Evolutionary conservation across 2,113 vertebrate genomes (phyloP), one percentile per base, ranked within the genome.

Genomic region (Syrmaticus mikado): DNA sequence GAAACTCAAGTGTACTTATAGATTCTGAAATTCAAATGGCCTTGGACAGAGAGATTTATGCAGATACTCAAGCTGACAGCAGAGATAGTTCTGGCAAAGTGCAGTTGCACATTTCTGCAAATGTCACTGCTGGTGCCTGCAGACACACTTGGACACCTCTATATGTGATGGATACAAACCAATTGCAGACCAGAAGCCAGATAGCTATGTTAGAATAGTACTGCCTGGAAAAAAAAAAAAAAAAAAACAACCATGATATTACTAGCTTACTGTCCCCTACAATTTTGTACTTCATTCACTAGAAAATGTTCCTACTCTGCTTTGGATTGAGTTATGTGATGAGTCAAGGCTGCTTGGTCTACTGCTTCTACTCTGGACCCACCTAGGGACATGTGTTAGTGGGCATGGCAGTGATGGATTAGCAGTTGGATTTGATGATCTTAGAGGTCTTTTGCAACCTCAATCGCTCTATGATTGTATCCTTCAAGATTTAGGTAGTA

Each of bases 1-100:
- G 41, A n/a, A 81, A 57, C 25, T 70, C 20, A 22, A 70, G 11
- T 0, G 0, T 25, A n/a, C 17, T 61, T 14, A 16, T 2, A 22
- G 30, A 36, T 50, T 57, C 64, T 83, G 55, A 81, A 89, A 70
- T 11, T 43, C 40, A 16, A 10, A 5, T 20, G 22, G 45, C 30
- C 50, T 72, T 52, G 36, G 64, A 74, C 73, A 43, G 25, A 90
- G 41, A 38, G 9, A 15, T 32, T 27, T 50, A 43, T 13, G 11
- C 70, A 86, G 40, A 71, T 21, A 24, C 53, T 91, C 70, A 81
- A 30, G 41, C 45, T 50, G 57, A n/a, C 6, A 58, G 55, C 10
- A 67, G 41, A 71, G 7, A 45, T 27, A 64, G n/a, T 14, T 75
- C 62, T 64, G 18, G 11, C 43, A 41, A 60, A 0, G 2, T 46